Evolutionary conservation across 1,140 invertebrate species (phyloP).

Genomic region (Halesus radiatus): DNA sequence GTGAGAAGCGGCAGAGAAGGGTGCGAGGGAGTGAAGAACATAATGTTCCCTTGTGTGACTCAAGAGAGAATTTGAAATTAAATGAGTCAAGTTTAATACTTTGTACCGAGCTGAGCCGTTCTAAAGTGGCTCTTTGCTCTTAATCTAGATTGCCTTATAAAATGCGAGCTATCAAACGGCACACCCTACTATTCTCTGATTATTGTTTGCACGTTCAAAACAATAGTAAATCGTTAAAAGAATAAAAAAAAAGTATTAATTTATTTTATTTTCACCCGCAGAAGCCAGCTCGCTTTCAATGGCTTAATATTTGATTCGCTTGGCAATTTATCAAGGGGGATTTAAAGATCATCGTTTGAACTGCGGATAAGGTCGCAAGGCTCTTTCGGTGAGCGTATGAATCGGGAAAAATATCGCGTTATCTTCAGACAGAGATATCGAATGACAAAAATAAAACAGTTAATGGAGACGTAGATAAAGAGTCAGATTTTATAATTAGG

Average conservation of each 20-base stretch:
- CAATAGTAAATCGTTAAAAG: neutral
- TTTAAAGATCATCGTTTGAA: constrained; percentile 54
- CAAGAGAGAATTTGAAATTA: constrained; percentile 27
- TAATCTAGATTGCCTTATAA: neutral
- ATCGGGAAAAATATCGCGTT: too few relatives aligned
- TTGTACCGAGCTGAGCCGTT: neutral
- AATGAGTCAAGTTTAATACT: constrained; percentile 32
- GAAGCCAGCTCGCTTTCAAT: neutral
- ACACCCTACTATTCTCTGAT: neutral
- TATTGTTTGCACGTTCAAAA: constrained; percentile 27
- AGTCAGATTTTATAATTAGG: too few relatives aligned
- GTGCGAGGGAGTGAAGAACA: neutral
- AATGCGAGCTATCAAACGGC: constrained; percentile 12
- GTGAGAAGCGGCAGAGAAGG: neutral
- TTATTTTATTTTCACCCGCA: too few relatives aligned
- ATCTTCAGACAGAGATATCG: too few relatives aligned
- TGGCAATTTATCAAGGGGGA: constrained; percentile 23
- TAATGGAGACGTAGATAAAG: too few relatives aligned
- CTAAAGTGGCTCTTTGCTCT: neutral
- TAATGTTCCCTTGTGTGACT: neutral
- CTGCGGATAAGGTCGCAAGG: constrained; percentile 45
- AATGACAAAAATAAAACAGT: too few relatives aligned
- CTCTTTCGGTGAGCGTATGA: neutral
- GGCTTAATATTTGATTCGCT: constrained; percentile 39
- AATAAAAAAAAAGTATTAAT: too few relatives aligned